phyloP scores from a whole-genome alignment of 2,797 vertebrate species.

The Alosa sapidissima region DNA sequence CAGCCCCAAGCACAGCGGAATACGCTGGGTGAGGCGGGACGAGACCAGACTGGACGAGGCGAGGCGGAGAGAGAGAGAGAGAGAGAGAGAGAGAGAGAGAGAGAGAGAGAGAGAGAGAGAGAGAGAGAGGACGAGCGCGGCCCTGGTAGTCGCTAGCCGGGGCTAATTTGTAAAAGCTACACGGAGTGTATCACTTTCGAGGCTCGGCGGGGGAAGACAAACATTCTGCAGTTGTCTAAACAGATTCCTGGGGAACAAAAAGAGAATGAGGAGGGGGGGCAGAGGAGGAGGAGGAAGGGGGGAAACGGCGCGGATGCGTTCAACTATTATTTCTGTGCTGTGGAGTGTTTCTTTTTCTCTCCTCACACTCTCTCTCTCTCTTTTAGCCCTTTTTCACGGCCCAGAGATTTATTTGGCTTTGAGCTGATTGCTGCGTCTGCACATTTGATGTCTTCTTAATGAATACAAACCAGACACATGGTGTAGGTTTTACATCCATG shows the following conservation, averaged over 20 bases:
- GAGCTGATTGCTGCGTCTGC: conserved; percentile 74
- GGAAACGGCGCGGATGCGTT: conserved; percentile 23
- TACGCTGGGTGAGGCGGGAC: neutral
- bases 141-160: conserved; percentile 62
- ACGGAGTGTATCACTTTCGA: conserved; percentile 69
- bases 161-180: conserved; percentile 80
- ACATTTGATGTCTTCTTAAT: conserved; percentile 75
- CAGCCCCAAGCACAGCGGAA: neutral
- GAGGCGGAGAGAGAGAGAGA: conserved; percentile 17
- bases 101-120: too few relatives aligned
- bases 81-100: too few relatives aligned
- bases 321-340: conserved; percentile 32
- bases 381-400: conserved; percentile 54
- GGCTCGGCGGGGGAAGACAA: conserved; percentile 73
- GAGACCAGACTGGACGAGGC: conserved; percentile 51
- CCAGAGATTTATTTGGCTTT: conserved; percentile 71
- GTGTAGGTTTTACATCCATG: neutral
- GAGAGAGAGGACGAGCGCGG: conserved; percentile 63
- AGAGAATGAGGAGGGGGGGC: neutral
- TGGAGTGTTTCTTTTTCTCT: neutral
- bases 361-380: neutral
- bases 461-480: conserved; percentile 63
- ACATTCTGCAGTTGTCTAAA: conserved; percentile 81
- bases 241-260: conserved; percentile 65
- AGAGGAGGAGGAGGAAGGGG: neutral